Conservation (phyloP, 2,888 invertebrate species). For the Tribolium freemani region DNA sequence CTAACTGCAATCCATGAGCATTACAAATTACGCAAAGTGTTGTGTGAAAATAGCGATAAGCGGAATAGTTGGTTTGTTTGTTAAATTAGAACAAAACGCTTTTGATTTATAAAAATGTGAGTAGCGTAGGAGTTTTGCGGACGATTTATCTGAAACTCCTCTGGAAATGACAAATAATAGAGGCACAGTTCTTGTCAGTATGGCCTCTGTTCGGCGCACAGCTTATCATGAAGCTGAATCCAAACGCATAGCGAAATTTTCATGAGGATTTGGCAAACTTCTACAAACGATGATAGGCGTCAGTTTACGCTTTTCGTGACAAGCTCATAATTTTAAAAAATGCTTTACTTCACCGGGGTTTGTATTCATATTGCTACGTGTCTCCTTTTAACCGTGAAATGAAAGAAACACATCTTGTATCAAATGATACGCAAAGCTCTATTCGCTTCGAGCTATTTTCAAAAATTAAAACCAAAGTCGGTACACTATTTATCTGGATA, state of each 20-base stretch:
- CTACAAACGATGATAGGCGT: conserved; percentile 45
- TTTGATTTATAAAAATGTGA: conserved; percentile 31
- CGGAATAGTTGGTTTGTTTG: conserved; percentile 7
- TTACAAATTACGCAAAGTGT: conserved; percentile 14
- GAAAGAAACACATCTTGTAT: conserved; percentile 39
- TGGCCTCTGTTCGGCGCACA: conserved; percentile 32
- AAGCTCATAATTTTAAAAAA: conserved; percentile 46
- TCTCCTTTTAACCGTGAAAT: conserved; percentile 44
- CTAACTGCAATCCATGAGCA: conserved; percentile 19
- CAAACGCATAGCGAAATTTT: conserved; percentile 41
- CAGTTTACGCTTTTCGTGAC: conserved; percentile 45
- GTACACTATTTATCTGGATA: conserved; percentile 29
- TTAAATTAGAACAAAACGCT: not conserved
- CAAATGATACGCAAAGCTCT: conserved; percentile 33
- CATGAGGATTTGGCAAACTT: conserved; percentile 44
- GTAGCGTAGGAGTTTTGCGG: conserved; percentile 16
- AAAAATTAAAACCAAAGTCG: conserved; percentile 57
- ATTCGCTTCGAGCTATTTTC: not conserved
- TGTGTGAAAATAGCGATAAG: not conserved
- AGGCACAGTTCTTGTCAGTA: conserved; percentile 34
- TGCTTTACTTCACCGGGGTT: conserved; percentile 39
- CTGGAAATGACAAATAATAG: conserved; percentile 44
- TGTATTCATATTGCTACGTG: conserved; percentile 40
- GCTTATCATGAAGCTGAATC: conserved; percentile 40
- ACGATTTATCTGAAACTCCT: conserved; percentile 30